Conservation (phyloP, 2,888 invertebrate genomes). For the Patella pellucida region DNA sequence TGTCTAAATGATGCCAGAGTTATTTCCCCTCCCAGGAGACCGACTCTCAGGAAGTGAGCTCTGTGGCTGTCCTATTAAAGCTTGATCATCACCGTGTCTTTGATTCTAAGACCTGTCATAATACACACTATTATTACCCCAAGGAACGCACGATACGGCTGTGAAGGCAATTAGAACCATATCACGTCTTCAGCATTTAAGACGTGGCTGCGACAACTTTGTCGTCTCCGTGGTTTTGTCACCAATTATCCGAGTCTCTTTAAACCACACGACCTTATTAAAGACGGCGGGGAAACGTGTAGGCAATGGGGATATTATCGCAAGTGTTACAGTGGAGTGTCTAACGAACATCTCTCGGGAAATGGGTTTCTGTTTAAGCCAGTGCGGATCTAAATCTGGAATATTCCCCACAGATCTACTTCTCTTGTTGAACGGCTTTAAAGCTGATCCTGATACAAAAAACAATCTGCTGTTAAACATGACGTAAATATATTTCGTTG, state of each 20-base stretch:
- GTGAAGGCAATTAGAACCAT: constrained; percentile 9
- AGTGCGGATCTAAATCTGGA: too few relatives aligned
- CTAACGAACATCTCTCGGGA: too few relatives aligned
- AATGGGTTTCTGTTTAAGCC: too few relatives aligned
- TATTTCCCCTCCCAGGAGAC: constrained; percentile 9
- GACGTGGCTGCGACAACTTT: background rate
- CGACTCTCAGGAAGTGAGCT: constrained; percentile 4
- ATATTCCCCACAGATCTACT: too few relatives aligned
- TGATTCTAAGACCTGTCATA: constrained; percentile 9
- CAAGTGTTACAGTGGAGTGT: too few relatives aligned
- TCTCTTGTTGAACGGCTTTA: too few relatives aligned
- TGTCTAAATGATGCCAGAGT: constrained; percentile 1
- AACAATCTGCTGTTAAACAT: too few relatives aligned
- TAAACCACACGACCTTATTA: constrained; percentile 9
- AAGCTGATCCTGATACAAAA: too few relatives aligned
- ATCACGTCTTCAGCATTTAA: constrained; percentile 2
- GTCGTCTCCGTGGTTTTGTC: constrained; percentile 1
- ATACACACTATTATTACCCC: constrained; percentile 1
- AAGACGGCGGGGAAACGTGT: background rate
- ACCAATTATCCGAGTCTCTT: constrained; percentile 7
- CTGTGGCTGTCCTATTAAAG: constrained; percentile 9
- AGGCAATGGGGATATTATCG: background rate
- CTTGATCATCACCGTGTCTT: constrained; percentile 2
- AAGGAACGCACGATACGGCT: constrained; percentile 1
- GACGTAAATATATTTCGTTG: too few relatives aligned